These are phyloP conservation scores for Actinemys pallida DNA, from an alignment of 2,113 vertebrate genomes.

Conservation along the genomic window DNA sequence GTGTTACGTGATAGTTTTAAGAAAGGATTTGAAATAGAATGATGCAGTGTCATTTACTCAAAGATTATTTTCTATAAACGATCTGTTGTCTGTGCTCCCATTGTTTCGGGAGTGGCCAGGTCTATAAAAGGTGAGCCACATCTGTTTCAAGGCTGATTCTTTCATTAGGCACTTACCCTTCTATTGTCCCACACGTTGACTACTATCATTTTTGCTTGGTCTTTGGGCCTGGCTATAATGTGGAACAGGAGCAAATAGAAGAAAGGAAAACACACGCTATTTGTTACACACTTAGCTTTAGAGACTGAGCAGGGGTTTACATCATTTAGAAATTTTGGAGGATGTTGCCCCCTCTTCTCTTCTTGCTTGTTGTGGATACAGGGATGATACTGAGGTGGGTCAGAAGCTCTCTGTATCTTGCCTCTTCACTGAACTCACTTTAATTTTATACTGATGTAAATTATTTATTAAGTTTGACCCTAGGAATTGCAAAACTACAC, in stretches of 20 bases:
- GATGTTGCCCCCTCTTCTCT: neutral
- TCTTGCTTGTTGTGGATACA: neutral
- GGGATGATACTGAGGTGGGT: neutral
- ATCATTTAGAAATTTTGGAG: neutral
- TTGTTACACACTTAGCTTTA: neutral
- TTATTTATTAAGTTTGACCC: neutral
- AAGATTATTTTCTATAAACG: neutral
- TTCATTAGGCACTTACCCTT: neutral
- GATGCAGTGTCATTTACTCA: neutral
- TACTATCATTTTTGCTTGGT: neutral
- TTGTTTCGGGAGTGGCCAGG: neutral
- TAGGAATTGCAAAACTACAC: neutral
- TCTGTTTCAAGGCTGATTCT: neutral
- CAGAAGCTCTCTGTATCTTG: neutral
- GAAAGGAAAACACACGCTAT: neutral
- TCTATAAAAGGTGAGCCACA: neutral
- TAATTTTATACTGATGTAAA: neutral
- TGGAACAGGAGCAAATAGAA: neutral
- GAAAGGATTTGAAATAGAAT: slow-evolving; percentile 20
- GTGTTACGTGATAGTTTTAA: neutral
- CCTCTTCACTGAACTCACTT: neutral
- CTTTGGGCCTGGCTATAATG: neutral
- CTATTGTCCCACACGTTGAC: neutral
- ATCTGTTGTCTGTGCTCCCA: neutral
- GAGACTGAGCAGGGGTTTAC: neutral